Conservation (phyloP, 2,113 vertebrate species). For the Mesembrinibis cayennensis region DNA sequence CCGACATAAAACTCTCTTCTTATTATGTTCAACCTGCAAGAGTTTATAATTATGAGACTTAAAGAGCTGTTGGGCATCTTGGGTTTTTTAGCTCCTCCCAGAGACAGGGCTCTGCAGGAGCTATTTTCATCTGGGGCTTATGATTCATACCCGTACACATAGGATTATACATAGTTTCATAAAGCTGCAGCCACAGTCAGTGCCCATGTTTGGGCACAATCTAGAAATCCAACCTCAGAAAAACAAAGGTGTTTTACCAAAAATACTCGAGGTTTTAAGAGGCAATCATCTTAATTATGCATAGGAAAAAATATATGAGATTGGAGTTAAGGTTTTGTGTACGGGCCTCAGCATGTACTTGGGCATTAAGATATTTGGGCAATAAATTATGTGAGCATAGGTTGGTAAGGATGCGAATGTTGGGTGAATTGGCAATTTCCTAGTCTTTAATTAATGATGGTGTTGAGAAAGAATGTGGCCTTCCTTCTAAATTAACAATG, state of each 20-base stretch:
- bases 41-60: not conserved
- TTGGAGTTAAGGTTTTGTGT: slow-evolving; percentile 10
- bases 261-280: slow-evolving; percentile 53
- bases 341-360: slow-evolving; percentile 40
- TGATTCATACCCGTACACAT: not conserved
- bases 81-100: not conserved
- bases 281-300: slow-evolving; percentile 59
- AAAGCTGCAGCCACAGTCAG: not conserved
- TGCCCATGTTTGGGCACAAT: slow-evolving; percentile 31
- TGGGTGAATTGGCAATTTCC: slow-evolving; percentile 65
- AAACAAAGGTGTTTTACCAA: slow-evolving; percentile 54
- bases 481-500: slow-evolving; percentile 65
- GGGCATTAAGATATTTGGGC: slow-evolving; percentile 49
- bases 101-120: not conserved
- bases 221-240: slow-evolving; percentile 24
- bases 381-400: slow-evolving; percentile 52
- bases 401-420: slow-evolving; percentile 53
- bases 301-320: slow-evolving; percentile 46
- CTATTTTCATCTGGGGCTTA: slow-evolving; percentile 37
- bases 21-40: not conserved
- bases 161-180: slow-evolving; percentile 6
- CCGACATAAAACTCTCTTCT: not conserved
- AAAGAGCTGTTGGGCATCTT: not conserved
- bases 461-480: slow-evolving; percentile 62
- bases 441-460: slow-evolving; percentile 66